Evolutionary conservation across 2,113 vertebrate species (phyloP).

Genomic region (Hydropotes inermis): DNA sequence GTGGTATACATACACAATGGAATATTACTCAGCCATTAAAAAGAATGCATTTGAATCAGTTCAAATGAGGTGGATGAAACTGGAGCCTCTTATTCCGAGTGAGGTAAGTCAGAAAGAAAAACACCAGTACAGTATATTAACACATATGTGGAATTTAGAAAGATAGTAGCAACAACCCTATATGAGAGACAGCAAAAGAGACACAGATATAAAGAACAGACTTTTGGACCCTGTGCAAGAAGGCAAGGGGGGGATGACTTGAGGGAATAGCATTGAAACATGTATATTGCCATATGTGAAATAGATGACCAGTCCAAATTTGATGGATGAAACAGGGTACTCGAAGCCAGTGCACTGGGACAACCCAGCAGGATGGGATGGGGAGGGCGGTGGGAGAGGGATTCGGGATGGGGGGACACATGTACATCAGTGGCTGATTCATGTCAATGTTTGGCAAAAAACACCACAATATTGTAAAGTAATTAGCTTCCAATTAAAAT

Average conservation of each 20-base stretch:
- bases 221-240: neutral
- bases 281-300: neutral
- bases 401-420: neutral
- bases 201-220: neutral
- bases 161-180: neutral
- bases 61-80: neutral
- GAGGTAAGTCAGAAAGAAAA: neutral
- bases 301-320: neutral
- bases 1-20: neutral
- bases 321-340: neutral
- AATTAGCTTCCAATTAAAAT: neutral
- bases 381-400: neutral
- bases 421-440: neutral
- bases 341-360: neutral
- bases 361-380: neutral
- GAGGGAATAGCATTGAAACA: neutral
- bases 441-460: neutral
- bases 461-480: neutral
- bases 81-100: neutral
- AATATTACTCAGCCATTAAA: neutral
- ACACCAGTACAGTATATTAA: neutral
- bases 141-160: neutral
- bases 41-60: neutral
- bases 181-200: neutral
- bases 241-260: neutral